Percentiles rank a stretch among this genome's conserved stretches.
Evolutionary conservation across 1,140 invertebrate genomes (phyloP).

Genomic region (Bombus pyrosoma): DNA sequence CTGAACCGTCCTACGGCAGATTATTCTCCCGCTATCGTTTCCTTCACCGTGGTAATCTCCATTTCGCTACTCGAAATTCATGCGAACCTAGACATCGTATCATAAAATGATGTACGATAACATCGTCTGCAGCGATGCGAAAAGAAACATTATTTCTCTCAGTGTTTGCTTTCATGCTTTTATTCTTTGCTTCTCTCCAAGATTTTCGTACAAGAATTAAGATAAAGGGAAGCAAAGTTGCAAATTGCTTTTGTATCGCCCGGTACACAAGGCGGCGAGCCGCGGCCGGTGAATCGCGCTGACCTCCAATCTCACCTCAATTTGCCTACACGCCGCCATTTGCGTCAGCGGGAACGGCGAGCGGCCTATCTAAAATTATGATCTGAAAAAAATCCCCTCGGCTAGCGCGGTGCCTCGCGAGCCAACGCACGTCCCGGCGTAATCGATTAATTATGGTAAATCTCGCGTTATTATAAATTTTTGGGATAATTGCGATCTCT

Average conservation of each 20-base stretch:
- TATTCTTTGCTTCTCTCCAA: not conserved
- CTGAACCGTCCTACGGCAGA: too few species aligned
- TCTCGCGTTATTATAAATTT: constrained; percentile 72
- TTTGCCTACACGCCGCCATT: constrained; percentile 82
- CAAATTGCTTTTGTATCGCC: constrained; percentile 65
- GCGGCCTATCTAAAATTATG: constrained; percentile 82
- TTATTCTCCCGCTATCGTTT: not conserved
- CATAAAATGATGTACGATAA: not conserved
- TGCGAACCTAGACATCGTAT: constrained; percentile 16
- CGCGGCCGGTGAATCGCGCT: constrained; percentile 71
- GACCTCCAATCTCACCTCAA: constrained; percentile 83
- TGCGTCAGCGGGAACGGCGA: constrained; percentile 71
- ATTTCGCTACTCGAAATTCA: not conserved
- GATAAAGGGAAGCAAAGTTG: constrained; percentile 13
- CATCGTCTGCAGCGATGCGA: not conserved
- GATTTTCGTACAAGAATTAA: not conserved
- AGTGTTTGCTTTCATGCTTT: not conserved
- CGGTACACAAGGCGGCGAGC: constrained; percentile 52
- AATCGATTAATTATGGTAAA: constrained; percentile 76
- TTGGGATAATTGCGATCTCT: constrained; percentile 55
- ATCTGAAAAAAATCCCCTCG: constrained; percentile 79
- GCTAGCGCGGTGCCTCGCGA: constrained; percentile 42
- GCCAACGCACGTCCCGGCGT: constrained; percentile 51
- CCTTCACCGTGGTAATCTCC: not conserved
- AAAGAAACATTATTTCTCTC: not conserved